Conservation (phyloP, 2,113 vertebrate species). For the Macrotus californicus region DNA sequence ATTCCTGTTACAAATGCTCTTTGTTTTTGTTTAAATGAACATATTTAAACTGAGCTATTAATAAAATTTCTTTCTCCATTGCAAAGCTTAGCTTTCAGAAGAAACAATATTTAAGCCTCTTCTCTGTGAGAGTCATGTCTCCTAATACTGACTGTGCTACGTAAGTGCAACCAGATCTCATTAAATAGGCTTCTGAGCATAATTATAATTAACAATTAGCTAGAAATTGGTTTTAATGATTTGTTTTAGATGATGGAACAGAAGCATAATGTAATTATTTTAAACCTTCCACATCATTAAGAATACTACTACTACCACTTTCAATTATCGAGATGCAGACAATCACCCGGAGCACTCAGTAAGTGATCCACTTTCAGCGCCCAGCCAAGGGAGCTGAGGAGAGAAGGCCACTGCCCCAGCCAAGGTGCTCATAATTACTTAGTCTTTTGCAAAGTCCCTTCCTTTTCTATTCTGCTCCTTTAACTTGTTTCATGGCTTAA, state of each 20-base stretch:
- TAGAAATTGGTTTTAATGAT: slow-evolving; percentile 67
- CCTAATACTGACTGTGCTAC: neutral
- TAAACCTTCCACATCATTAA: slow-evolving; percentile 48
- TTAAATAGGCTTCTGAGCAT: slow-evolving; percentile 61
- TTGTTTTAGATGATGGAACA: slow-evolving; percentile 65
- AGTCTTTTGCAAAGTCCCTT: neutral
- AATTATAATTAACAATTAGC: slow-evolving; percentile 69
- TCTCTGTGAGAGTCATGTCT: slow-evolving; percentile 41
- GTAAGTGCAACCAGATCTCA: slow-evolving; percentile 42
- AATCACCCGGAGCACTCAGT: neutral
- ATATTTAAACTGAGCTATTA: slow-evolving; percentile 46
- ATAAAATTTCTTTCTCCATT: neutral
- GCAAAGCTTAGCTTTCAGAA: slow-evolving; percentile 8
- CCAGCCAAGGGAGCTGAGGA: rapidly evolving
- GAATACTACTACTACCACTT: slow-evolving; percentile 23
- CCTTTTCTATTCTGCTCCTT: neutral
- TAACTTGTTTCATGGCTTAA: neutral
- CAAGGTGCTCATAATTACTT: neutral
- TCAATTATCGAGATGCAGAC: neutral
- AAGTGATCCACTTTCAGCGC: neutral
- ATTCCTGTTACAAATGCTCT: slow-evolving; percentile 8
- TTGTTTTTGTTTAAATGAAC: slow-evolving; percentile 33
- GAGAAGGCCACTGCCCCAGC: neutral
- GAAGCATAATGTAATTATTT: slow-evolving; percentile 63
- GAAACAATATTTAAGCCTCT: slow-evolving; percentile 1